Evolutionary conservation across 2,113 vertebrate species (phyloP).

Genomic region (Eonycteris spelaea): DNA sequence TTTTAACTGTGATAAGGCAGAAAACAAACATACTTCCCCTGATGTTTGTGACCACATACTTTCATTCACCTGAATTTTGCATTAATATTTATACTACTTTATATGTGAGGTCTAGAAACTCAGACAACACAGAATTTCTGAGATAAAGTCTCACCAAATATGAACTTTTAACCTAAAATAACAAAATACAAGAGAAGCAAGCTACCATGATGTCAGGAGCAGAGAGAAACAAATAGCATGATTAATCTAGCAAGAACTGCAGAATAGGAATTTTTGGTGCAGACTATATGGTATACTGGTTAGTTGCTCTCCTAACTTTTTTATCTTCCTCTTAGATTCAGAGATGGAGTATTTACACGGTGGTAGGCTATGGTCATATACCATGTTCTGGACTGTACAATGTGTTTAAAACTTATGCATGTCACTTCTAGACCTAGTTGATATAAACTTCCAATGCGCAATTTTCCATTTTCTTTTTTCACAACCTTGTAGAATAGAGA

Average conservation of each 20-base stretch:
- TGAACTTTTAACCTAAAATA: neutral
- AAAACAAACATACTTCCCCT: neutral
- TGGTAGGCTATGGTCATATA: neutral
- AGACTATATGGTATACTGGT: neutral
- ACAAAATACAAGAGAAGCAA: neutral
- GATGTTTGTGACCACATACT: neutral
- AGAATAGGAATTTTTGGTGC: neutral
- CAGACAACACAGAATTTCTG: neutral
- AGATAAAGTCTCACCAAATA: neutral
- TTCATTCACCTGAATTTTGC: neutral
- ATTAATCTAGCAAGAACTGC: neutral
- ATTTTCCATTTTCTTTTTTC: neutral
- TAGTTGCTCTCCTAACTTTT: neutral
- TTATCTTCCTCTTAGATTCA: neutral
- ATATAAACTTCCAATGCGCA: neutral
- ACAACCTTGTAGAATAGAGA: neutral
- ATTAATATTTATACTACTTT: neutral
- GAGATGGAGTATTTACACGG: neutral
- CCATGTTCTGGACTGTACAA: neutral
- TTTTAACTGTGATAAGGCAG: neutral
- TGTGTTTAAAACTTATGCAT: neutral
- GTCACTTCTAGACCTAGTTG: neutral
- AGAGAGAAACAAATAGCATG: neutral
- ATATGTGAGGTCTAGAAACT: neutral
- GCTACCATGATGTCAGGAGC: neutral